Percentiles rank a stretch among this genome's conserved stretches.
These are phyloP conservation scores for Pristionchus exspectatus DNA, from an alignment of 2,888 invertebrate species.

Conservation along the genomic window DNA sequence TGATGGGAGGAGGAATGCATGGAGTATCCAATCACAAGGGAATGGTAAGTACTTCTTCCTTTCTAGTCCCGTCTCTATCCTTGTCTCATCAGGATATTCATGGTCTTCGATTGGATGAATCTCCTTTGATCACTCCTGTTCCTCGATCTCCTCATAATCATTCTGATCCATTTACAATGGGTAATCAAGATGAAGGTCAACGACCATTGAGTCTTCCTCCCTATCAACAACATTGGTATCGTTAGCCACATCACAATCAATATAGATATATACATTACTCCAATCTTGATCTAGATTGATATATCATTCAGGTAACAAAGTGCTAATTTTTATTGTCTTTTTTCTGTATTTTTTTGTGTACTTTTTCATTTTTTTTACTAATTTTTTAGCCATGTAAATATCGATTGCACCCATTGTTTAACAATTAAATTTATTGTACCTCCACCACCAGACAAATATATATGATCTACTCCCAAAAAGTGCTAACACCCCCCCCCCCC, in stretches of 20 bases:
- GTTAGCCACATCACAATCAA: background rate
- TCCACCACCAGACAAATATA: background rate
- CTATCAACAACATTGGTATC: constrained; percentile 55
- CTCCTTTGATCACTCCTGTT: constrained; percentile 55
- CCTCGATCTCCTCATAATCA: constrained; percentile 56
- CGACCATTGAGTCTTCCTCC: constrained; percentile 64
- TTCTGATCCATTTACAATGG: constrained; percentile 45
- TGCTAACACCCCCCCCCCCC: background rate
- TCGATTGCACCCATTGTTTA: background rate
- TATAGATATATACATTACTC: background rate
- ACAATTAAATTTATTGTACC: background rate
- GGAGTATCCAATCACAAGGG: background rate
- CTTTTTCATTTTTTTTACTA: background rate
- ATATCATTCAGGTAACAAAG: background rate
- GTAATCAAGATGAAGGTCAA: constrained; percentile 56
- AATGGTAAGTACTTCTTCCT: background rate
- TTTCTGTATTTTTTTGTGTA: background rate
- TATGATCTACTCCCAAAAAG: background rate
- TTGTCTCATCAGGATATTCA: background rate
- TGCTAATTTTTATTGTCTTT: background rate
- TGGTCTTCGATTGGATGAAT: constrained; percentile 8
- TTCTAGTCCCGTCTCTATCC: background rate
- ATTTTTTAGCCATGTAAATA: background rate
- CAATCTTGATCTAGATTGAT: background rate
- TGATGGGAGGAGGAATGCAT: background rate